Evolutionary conservation across 2,113 vertebrate species (phyloP), one percentile per base, ranked within the genome.

Genomic region (Cyprinodon brontotheroides): DNA sequence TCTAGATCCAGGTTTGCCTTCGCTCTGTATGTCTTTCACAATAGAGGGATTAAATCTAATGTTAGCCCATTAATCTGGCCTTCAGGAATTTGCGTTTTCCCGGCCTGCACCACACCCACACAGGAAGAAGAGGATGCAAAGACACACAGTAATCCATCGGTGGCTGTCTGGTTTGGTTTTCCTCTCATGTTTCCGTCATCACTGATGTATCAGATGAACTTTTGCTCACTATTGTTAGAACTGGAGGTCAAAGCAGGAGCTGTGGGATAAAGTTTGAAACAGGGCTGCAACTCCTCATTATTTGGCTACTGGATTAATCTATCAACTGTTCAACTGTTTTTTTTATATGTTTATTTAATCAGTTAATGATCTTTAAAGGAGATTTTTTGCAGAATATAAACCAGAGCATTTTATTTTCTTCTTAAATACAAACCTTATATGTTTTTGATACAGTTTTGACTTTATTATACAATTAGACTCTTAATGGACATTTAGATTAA

Each of bases 41-140:
- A 84, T 89, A 68, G 70, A 20, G 70, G 81, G 84, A 90, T 92
- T 88, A 89, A 78, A 66, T 85, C 83, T 86, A 85, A 72, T 80
- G 84, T 89, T 87, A 90, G 75, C 50, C 41, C 80, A 83, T 90
- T 91, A 91, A 91, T 91, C 88, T 90, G 72, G 61, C 45, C 71
- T 48, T 43, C 79, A 85, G 89, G 86, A 88, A 90, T 73, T 70
- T 11, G 79, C 15, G 2, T 82, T 83, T 86, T 82, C 81, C 84
- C 81, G 83, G 6, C 41, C 78, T 45, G 57, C 71, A 79, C 68
- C 29, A 57, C 79, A 79, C 65, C 61, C 65, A 4, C 17, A 13
- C 82, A 86, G 89, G 89, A 88, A 84, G 77, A 14, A 14, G 4
- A 70, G 66, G 38, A 22, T 57, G 67, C 71, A 77, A 72, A 65